Evolutionary conservation across 2,113 vertebrate species (phyloP).

Genomic region (Grallaria varia): DNA sequence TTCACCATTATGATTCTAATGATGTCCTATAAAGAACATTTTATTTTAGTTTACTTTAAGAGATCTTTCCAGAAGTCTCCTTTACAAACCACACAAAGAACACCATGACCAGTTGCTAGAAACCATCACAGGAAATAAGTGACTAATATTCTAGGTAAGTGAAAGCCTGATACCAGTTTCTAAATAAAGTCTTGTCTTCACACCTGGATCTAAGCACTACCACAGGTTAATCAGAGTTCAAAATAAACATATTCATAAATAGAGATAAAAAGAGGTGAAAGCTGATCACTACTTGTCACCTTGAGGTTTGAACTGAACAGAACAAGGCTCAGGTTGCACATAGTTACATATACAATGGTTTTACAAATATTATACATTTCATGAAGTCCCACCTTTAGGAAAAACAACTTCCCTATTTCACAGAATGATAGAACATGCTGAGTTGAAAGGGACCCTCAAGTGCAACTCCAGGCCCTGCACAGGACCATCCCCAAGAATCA

Average conservation of each 20-base stretch:
- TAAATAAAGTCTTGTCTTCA: neutral
- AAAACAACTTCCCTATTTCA: conserved; percentile 37
- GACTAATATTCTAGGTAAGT: neutral
- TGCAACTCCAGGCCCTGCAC: neutral
- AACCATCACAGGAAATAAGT: neutral
- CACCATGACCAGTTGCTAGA: neutral
- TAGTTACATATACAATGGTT: neutral
- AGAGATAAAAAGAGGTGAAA: neutral
- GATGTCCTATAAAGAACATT: neutral
- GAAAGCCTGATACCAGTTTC: neutral
- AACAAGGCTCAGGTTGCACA: neutral
- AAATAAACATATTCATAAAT: neutral
- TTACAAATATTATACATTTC: conserved; percentile 39
- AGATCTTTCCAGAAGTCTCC: neutral
- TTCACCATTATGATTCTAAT: neutral
- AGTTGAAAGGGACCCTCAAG: neutral
- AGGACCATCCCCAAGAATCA: neutral
- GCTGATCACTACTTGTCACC: neutral
- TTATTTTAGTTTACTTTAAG: neutral
- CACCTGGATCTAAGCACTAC: neutral
- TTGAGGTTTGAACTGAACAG: neutral
- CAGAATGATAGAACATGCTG: neutral
- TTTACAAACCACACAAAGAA: neutral
- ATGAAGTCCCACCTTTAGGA: conserved; percentile 30
- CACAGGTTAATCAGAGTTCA: neutral